A percentile compares a stretch with the other conserved stretches of the same genome.
phyloP scores from a whole-genome alignment of 2,113 vertebrate genomes.

The Thinocorus orbignyianus region DNA sequence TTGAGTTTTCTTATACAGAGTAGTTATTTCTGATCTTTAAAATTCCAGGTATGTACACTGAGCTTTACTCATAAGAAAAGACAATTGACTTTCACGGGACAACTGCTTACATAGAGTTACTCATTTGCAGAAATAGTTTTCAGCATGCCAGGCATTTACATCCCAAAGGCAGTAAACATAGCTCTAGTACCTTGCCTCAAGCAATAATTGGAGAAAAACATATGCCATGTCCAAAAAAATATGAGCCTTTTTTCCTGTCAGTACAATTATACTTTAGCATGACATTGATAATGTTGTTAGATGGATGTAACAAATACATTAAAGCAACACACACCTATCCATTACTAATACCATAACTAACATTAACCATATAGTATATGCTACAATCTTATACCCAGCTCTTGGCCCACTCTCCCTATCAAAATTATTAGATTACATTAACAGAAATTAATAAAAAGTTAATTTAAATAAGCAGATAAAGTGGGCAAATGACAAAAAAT shows the following conservation, averaged over 20 bases:
- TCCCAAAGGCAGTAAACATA: not conserved
- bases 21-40: not conserved
- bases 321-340: not conserved
- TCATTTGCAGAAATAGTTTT: not conserved
- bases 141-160: not conserved
- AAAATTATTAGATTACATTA: not conserved
- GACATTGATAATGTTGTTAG: not conserved
- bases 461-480: not conserved
- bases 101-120: not conserved
- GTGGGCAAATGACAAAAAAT: not conserved
- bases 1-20: not conserved
- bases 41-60: not conserved
- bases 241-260: not conserved
- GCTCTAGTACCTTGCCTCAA: not conserved
- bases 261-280: not conserved
- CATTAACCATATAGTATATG: not conserved
- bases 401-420: not conserved
- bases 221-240: not conserved
- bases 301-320: not conserved
- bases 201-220: not conserved
- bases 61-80: not conserved
- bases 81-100: not conserved
- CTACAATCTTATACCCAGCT: not conserved
- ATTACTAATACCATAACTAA: not conserved
- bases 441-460: not conserved